Percentiles rank a stretch among this genome's conserved stretches.
Conservation (phyloP, 2,113 vertebrate genomes). For the Shinisaurus crocodilurus region DNA sequence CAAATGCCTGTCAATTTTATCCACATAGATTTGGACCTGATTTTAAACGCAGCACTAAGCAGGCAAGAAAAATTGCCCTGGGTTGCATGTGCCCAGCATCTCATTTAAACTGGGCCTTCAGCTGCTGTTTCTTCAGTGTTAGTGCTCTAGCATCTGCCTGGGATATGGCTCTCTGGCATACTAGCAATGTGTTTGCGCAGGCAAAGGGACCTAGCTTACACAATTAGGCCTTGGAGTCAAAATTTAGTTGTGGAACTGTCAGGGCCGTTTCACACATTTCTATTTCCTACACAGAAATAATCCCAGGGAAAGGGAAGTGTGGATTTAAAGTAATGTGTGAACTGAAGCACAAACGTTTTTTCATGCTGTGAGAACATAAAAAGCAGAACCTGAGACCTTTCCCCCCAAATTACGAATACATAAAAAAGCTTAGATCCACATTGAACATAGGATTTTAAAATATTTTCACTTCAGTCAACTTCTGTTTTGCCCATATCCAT, state of each 20-base stretch:
- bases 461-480: neutral
- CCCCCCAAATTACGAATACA: too few relatives aligned
- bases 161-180: neutral
- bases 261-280: neutral
- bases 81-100: neutral
- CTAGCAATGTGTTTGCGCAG: neutral
- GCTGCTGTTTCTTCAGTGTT: neutral
- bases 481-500: neutral
- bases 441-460: too few relatives aligned
- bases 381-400: too few relatives aligned
- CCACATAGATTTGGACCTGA: neutral
- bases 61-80: neutral
- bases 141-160: neutral
- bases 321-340: neutral
- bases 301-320: neutral
- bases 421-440: too few relatives aligned
- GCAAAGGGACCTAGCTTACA: neutral
- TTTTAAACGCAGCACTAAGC: neutral
- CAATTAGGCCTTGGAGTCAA: neutral
- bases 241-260: neutral
- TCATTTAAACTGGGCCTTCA: neutral
- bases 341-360: neutral
- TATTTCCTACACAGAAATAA: neutral
- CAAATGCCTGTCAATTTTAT: slow-evolving; percentile 3
- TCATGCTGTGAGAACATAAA: neutral